Conservation (phyloP, 2,797 vertebrate genomes). For the Pteropus rufus region DNA sequence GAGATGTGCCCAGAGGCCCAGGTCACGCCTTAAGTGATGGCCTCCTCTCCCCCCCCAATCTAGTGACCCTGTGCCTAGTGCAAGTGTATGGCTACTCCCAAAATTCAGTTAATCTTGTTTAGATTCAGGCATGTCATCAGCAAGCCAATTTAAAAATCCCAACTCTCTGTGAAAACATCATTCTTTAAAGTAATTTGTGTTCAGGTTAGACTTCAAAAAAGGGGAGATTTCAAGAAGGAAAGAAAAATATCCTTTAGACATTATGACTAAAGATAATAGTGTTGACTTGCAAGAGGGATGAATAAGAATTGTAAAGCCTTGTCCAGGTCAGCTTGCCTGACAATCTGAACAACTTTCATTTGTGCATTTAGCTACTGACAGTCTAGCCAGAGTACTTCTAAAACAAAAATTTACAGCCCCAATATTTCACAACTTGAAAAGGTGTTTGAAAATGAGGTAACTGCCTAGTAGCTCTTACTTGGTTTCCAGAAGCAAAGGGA, state of each 20-base stretch:
- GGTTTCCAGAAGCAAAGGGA: neutral
- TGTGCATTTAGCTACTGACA: neutral
- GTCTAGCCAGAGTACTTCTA: neutral
- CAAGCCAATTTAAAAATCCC: neutral
- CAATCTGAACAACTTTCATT: slow-evolving; percentile 11
- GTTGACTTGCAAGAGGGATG: neutral
- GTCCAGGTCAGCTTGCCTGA: slow-evolving; percentile 21
- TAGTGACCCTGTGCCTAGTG: too few relatives aligned
- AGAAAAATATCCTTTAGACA: neutral
- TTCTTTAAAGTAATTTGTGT: slow-evolving; percentile 20
- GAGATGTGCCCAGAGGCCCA: neutral
- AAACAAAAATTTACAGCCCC: neutral
- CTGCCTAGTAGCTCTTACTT: neutral
- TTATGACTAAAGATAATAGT: neutral
- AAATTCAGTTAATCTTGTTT: neutral
- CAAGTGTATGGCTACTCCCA: neutral
- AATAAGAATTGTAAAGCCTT: neutral
- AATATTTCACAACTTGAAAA: neutral
- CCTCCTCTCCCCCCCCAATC: neutral
- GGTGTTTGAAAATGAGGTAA: neutral
- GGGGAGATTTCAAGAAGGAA: slow-evolving; percentile 40
- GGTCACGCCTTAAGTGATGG: neutral
- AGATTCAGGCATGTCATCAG: neutral
- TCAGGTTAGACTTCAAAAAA: neutral
- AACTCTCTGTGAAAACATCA: neutral